Base-by-base conservation (phyloP, 64 coral and sea anemone genomes). In the Dendronephthya gigantea region DNA sequence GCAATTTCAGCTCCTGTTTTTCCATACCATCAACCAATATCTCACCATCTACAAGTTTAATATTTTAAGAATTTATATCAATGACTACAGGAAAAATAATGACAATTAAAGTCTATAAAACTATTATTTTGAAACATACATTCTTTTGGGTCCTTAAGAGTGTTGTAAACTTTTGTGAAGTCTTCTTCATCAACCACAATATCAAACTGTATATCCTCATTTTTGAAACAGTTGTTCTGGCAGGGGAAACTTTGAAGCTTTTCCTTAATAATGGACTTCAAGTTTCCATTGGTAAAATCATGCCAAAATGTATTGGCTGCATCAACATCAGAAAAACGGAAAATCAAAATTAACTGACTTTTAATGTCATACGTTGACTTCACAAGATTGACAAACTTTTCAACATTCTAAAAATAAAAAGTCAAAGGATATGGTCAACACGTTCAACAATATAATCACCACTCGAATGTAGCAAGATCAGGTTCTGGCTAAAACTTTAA, bases 1-100 rank as follows among this genome's bases (percentile, higher is more conserved):
- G 69, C 9, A 88, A 81, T 15, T 59, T 49, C 4, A 94, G 40
- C 17, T 88, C 85, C 40, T 48, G 66, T 19, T 33, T 47, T 10
- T 83, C 23, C 72, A 36, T 39, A 35, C 72, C 72, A 79, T 79
- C 72, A 79, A 79, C 36, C 36, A 79, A 39, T 33, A 35, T 4
- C 72, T 36, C 29, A 19, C 29, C 32, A 79, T 34, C 2, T 79
- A 79, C 10, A 79, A 13, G 37, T 36, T 1, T 79, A n/a, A n/a
- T n/a, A n/a, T n/a, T n/a, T n/a, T n/a, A n/a, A n/a, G n/a, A n/a
- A n/a, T n/a, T n/a, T n/a, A n/a, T n/a, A n/a, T n/a, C n/a, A n/a
- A n/a, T n/a, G n/a, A n/a, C n/a, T n/a, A n/a, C n/a, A n/a, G n/a
- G n/a, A n/a, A n/a, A n/a, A n/a, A n/a, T n/a, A n/a, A n/a, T n/a